phyloP scores from a whole-genome alignment of 2,797 vertebrate species.

The Sebastes baramenuke region DNA sequence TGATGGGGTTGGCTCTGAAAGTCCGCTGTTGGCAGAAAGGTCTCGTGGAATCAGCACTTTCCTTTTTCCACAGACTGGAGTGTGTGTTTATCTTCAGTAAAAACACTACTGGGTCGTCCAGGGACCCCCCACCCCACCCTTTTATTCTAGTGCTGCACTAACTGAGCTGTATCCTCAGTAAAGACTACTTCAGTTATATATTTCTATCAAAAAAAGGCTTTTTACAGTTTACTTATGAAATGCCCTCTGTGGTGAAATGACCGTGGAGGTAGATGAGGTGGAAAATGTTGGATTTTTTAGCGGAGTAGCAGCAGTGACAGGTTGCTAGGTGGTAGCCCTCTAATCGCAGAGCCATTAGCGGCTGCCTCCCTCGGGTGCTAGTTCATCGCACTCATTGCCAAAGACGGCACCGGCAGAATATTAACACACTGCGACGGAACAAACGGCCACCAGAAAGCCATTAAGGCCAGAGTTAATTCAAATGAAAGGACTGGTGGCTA shows the following conservation, averaged over 20 bases:
- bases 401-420: conserved; percentile 39
- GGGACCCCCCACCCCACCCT: neutral
- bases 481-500: neutral
- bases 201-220: neutral
- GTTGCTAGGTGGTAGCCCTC: conserved; percentile 50
- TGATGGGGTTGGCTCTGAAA: conserved; percentile 36
- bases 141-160: neutral
- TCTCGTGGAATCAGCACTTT: conserved; percentile 61
- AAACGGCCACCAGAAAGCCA: conserved; percentile 13
- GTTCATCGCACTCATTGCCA: conserved; percentile 23
- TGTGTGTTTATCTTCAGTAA: conserved; percentile 36
- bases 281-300: conserved; percentile 42
- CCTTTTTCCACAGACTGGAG: conserved; percentile 40
- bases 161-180: neutral
- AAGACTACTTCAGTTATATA: neutral
- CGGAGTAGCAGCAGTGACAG: conserved; percentile 43
- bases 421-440: conserved; percentile 44
- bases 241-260: neutral
- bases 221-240: neutral
- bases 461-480: conserved; percentile 33
- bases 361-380: conserved; percentile 22
- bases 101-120: conserved; percentile 33
- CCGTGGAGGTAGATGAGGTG: conserved; percentile 16
- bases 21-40: conserved; percentile 51
- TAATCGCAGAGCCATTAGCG: conserved; percentile 68